Evolutionary conservation across 2,888 invertebrate genomes (phyloP).

Genomic region (Mesorhabditis spiculigera): DNA sequence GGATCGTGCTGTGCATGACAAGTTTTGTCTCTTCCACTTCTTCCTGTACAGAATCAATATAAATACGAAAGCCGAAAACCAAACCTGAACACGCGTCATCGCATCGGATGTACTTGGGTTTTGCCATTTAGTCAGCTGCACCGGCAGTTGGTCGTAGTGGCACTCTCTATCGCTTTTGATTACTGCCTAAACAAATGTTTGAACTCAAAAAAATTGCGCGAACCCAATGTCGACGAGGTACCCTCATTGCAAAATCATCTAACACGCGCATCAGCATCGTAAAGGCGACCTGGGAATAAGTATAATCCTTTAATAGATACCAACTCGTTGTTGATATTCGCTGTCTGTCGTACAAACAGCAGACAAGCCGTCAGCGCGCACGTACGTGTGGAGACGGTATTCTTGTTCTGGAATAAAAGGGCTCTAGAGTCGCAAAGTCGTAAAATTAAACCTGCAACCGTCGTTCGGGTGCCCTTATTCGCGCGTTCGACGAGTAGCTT

Average conservation of each 20-base stretch:
- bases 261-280: conserved; percentile 78
- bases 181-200: conserved; percentile 18
- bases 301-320: conserved; percentile 65
- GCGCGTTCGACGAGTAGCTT: conserved; percentile 73
- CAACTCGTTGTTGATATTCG: conserved; percentile 74
- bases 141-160: conserved; percentile 41
- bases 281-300: conserved; percentile 88
- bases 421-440: no score
- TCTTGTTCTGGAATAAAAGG: conserved; percentile 60
- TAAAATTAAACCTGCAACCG: conserved; percentile 31
- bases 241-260: conserved; percentile 81
- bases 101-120: conserved; percentile 95
- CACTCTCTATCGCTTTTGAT: conserved; percentile 49
- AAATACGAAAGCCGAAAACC: background rate
- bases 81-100: conserved; percentile 78
- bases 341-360: conserved; percentile 93
- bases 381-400: conserved; percentile 95
- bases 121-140: conserved; percentile 58
- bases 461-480: conserved; percentile 48
- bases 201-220: conserved; percentile 9
- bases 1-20: conserved; percentile 90
- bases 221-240: conserved; percentile 68
- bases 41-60: conserved; percentile 61
- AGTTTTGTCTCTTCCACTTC: conserved; percentile 99
- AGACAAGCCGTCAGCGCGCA: conserved; percentile 80